Percentiles rank a stretch among this genome's conserved stretches.
Conservation (phyloP, 2,888 invertebrate species). For the Epinotia bilunana region DNA sequence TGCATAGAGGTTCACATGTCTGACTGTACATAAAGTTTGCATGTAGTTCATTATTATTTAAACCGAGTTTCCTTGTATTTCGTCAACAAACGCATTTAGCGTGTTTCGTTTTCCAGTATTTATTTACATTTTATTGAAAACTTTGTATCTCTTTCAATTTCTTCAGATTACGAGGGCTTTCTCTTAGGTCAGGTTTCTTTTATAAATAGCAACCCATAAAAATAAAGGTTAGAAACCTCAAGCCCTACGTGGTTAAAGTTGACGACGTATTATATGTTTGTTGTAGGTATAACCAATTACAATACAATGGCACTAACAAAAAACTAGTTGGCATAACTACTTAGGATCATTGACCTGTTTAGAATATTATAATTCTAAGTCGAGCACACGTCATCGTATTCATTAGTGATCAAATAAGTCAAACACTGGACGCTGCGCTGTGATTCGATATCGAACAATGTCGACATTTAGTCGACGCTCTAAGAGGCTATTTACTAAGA, state of each 20-base stretch:
- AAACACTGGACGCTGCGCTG: constrained; percentile 4
- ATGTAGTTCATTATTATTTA: too few species aligned
- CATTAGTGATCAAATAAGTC: constrained; percentile 28
- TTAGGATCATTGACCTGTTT: constrained; percentile 28
- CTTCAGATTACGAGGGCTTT: too few species aligned
- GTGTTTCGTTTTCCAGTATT: too few species aligned
- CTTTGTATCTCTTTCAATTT: too few species aligned
- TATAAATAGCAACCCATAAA: too few species aligned
- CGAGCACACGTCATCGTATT: constrained; percentile 26
- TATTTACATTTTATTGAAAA: too few species aligned
- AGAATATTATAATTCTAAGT: constrained; percentile 31
- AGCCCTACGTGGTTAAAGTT: background rate
- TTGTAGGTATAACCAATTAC: constrained; percentile 22
- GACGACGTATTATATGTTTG: constrained; percentile 8
- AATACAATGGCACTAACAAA: constrained; percentile 36
- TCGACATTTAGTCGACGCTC: constrained; percentile 6
- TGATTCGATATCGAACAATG: constrained; percentile 17
- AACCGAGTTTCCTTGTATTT: too few species aligned
- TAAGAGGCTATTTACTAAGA: background rate
- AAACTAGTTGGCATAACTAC: constrained; percentile 28
- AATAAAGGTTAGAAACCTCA: too few species aligned
- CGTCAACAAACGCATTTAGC: too few species aligned
- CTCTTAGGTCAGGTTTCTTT: too few species aligned
- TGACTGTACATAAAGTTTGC: too few species aligned
- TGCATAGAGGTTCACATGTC: too few species aligned